A percentile compares a stretch with the other conserved stretches of the same genome.
phyloP scores from a whole-genome alignment of 2,888 invertebrate species.

The Dryobota labecula region DNA sequence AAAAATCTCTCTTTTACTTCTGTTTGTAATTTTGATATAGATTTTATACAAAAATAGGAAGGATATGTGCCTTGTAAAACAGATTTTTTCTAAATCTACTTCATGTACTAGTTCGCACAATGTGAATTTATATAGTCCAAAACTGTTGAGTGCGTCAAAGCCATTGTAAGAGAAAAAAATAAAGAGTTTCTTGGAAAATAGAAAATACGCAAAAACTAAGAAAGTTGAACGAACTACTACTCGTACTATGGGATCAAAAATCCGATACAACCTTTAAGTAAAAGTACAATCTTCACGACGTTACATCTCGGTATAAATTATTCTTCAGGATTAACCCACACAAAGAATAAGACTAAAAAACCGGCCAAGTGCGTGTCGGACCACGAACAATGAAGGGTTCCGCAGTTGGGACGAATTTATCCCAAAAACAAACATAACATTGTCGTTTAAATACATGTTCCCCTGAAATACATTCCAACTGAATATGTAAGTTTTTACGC shows the following conservation, averaged over 20 bases:
- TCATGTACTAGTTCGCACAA: not conserved
- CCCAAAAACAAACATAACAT: too few relatives aligned
- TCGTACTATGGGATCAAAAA: not conserved
- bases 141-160: not conserved
- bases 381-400: too few relatives aligned
- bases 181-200: not conserved
- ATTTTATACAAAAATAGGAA: not conserved
- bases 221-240: not conserved
- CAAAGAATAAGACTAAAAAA: constrained; percentile 15
- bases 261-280: too few relatives aligned
- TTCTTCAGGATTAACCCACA: not conserved
- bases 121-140: too few relatives aligned
- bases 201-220: not conserved
- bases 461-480: too few relatives aligned
- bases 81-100: not conserved
- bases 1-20: not conserved
- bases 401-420: too few relatives aligned
- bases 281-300: too few relatives aligned
- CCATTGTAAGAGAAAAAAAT: not conserved
- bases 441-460: too few relatives aligned
- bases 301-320: too few relatives aligned
- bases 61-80: not conserved
- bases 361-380: too few relatives aligned
- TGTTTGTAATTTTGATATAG: not conserved
- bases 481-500: too few relatives aligned